phyloP scores from a whole-genome alignment of 1,140 invertebrate species.

The Ips nitidus region DNA sequence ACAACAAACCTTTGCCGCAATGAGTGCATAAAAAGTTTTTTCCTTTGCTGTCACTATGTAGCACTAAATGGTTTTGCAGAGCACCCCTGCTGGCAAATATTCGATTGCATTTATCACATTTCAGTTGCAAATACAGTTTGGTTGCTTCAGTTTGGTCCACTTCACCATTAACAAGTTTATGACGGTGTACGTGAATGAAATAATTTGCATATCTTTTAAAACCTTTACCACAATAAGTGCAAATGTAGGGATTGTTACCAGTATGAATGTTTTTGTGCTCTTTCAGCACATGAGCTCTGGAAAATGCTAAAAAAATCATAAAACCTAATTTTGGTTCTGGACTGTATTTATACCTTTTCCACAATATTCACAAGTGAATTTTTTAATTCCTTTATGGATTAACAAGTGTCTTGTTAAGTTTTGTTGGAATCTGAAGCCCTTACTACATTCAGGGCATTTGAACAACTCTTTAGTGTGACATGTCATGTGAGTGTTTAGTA shows the following conservation, averaged over 20 bases:
- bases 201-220: constrained; percentile 54
- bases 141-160: constrained; percentile 25
- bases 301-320: constrained; percentile 28
- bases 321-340: not conserved
- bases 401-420: constrained; percentile 35
- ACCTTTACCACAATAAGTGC: constrained; percentile 68
- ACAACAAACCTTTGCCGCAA: constrained; percentile 37
- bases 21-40: constrained; percentile 39
- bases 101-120: constrained; percentile 39
- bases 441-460: constrained; percentile 33
- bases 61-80: constrained; percentile 32
- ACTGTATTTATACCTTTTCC: constrained; percentile 29
- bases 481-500: constrained; percentile 31
- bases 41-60: constrained; percentile 21
- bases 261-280: constrained; percentile 75
- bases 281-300: constrained; percentile 33
- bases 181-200: constrained; percentile 29
- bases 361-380: constrained; percentile 37
- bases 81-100: constrained; percentile 34
- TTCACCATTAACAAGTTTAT: constrained; percentile 33
- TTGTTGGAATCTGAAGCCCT: constrained; percentile 27
- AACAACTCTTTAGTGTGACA: constrained; percentile 35
- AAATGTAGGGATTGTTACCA: constrained; percentile 73
- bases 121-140: constrained; percentile 23
- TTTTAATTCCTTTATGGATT: constrained; percentile 33